These are phyloP conservation scores for Noturus placidus DNA, from an alignment of 2,113 vertebrate genomes.

Conservation along the genomic window DNA sequence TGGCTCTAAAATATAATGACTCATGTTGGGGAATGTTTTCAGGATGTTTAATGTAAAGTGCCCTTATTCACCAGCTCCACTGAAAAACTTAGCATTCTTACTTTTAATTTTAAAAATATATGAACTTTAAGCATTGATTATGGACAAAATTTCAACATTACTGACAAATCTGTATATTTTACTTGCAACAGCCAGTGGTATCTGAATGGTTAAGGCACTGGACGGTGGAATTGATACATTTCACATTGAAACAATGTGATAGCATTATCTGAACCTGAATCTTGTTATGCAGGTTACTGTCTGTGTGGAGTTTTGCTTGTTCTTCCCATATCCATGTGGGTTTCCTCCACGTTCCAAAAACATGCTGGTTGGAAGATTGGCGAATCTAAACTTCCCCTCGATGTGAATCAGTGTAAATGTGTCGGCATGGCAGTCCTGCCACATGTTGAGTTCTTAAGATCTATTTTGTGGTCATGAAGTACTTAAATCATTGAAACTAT, in stretches of 20 bases:
- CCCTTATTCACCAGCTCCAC: neutral
- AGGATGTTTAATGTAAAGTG: conserved; percentile 22
- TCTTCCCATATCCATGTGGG: neutral
- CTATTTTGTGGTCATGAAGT: neutral
- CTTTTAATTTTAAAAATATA: neutral
- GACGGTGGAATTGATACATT: neutral
- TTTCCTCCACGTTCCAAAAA: neutral
- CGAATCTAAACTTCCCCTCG: neutral
- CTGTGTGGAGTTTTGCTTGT: neutral
- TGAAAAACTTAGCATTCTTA: neutral
- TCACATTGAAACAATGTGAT: neutral
- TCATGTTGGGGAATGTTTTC: conserved; percentile 6
- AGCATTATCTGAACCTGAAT: neutral
- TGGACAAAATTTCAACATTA: neutral
- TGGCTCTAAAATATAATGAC: conserved; percentile 19
- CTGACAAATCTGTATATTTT: neutral
- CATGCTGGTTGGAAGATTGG: neutral
- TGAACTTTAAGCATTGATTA: neutral
- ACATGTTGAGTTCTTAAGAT: neutral
- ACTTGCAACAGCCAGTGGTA: neutral
- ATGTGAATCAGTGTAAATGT: neutral
- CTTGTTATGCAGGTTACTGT: neutral
- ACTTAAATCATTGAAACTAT: neutral
- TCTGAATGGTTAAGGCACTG: neutral
- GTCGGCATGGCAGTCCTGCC: neutral